Evolutionary conservation across 1,140 invertebrate species (phyloP), one percentile per base, ranked within the genome.

Genomic region (Apocrypta bakeri): DNA sequence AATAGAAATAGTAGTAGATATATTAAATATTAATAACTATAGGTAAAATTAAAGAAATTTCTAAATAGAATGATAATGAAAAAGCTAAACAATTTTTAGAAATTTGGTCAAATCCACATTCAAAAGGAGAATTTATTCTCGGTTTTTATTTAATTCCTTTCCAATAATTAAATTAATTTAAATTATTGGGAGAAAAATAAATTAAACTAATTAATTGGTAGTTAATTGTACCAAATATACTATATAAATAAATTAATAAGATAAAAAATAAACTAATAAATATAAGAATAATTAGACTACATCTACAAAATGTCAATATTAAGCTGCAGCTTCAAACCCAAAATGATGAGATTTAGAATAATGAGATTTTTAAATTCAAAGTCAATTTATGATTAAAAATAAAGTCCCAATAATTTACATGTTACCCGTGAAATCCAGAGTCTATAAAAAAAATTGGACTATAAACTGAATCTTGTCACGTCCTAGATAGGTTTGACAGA

Each of bases 291-390:
- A 90, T 94, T 94, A 96, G 12, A 96, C 93, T 86, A 95, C 93
- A 93, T 96, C 94, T 74, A 96, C 94, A 93, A 96, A 96, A 90
- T 95, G 94, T 94, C 95, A 96, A 84, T 95, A 96, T 94, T 95
- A 95, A 37, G 94, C 93, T 78, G 94, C 93, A 79, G 93, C 93
- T 93, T 96, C 94, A 93, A 95, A 95, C 85, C 94, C 93, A 89
- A 95, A 94, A 87, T 95, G 94, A 89, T 95, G 94, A 76, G 80
- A 90, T 85, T 78, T 91, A 72, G 93, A 94, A 88, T n/a, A n/a
- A n/a, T n/a, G n/a, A 95, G 95, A 85, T 95, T 93, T 73, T 89
- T 88, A 81, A 83, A 93, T 88, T 66, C 94, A 94, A 73, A 93
- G 77, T 85, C 94, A 91, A 88, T 91, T 93, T 66, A 93, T 79